Evolutionary conservation across 1,140 invertebrate genomes (phyloP), one percentile per base, ranked within the genome.

Genomic region (Homalodisca vitripennis): DNA sequence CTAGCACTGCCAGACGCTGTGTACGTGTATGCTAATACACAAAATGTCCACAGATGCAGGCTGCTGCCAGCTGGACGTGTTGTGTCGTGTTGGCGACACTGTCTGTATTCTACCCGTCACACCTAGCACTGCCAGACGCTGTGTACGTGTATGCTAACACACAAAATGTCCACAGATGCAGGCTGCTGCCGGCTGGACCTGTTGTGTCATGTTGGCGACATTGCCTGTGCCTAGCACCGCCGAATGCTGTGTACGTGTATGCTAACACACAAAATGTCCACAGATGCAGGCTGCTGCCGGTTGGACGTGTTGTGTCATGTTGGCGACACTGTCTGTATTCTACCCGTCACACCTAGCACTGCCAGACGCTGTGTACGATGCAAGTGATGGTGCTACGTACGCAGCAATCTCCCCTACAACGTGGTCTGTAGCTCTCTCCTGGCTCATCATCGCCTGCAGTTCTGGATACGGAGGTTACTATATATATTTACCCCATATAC

Each of bases 391-490:
- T 0, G 84, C 87, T 31, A 80, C 85, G 63, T 90, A 89, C 73
- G 82, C 84, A 13, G 84, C 88, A 2, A 79, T 88, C 71, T 83
- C 84, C 68, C 87, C 88, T n/a, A 77, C 88, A 17, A 79, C 84
- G 1, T 84, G 84, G 66, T 81, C 86, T 12, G 62, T 88, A 2
- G 81, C 83, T 1, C 75, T 90, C 1, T 83, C 83, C 41, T 90
- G 89, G 89, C 73, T 85, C 1, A 85, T 89, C 66, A 87, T 88
- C 74, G 85, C 83, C 13, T 87, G 86, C 53, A 83, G 83, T 70
- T 85, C 82, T 17, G 82, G 84, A 41, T 78, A 84, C 71, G 83
- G 82, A 78, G 85, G 87, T 88, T 71, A 71, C 55, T 71, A 34
- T 22, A 1, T 12, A 17, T 20, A 3, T 47, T 3, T 32, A 13